These are phyloP conservation scores for Plumapathes pennacea DNA, from an alignment of 92 coral and sea anemone genomes.

Conservation along the genomic window DNA sequence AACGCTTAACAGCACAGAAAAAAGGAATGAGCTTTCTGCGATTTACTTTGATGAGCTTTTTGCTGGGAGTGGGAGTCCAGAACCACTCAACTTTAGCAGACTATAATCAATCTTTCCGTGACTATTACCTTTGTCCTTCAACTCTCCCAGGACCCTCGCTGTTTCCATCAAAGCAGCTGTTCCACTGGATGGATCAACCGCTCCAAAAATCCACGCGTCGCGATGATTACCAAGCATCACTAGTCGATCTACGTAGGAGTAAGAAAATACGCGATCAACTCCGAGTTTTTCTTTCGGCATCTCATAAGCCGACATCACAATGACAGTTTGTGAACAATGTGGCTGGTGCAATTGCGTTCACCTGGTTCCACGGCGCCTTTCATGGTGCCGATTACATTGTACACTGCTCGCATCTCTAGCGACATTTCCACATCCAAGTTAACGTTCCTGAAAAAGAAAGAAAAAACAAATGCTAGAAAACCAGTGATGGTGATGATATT, in stretches of 20 bases:
- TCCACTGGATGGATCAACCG: constrained; percentile 87
- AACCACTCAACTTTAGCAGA: background rate
- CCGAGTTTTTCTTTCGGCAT: too few relatives aligned
- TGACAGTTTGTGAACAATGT: background rate
- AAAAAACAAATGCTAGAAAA: background rate
- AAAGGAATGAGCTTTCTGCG: too few relatives aligned
- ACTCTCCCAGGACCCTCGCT: constrained; percentile 59
- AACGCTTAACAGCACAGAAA: too few relatives aligned
- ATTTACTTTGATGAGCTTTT: too few relatives aligned
- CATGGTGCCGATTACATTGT: constrained; percentile 62
- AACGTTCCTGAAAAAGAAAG: constrained; percentile 34
- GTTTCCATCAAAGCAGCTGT: constrained; percentile 87
- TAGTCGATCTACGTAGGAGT: constrained; percentile 58
- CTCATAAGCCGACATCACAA: too few relatives aligned
- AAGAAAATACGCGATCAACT: too few relatives aligned
- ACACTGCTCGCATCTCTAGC: constrained; percentile 51
- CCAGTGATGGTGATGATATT: too few relatives aligned
- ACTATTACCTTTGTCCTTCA: constrained; percentile 3
- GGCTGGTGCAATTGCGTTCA: background rate
- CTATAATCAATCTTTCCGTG: background rate
- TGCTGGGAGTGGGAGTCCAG: too few relatives aligned
- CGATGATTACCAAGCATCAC: constrained; percentile 91
- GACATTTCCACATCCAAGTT: constrained; percentile 63
- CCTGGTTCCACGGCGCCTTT: constrained; percentile 74
- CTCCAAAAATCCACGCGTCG: constrained; percentile 86